Base-by-base conservation (phyloP, 2,888 invertebrate species). In the Eupelmus urozonus region DNA sequence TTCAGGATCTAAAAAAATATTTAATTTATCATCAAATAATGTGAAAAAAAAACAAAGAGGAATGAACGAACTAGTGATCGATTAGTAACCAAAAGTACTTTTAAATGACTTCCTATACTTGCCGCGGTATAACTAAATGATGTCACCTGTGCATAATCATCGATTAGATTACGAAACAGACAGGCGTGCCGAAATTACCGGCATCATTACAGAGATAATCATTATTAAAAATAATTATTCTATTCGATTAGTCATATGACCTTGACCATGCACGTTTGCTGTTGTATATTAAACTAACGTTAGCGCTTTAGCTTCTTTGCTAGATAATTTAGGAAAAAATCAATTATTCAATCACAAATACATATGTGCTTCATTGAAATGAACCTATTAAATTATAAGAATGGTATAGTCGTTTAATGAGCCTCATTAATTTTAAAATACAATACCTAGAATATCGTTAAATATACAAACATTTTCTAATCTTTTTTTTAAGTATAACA, bases 161-260 rank as follows among this genome's bases (percentile, higher is more conserved):
- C 66, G 49, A 74, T 74, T 59, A 63, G 63, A 74, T 62, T 69
- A 55, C 57, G 55, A 69, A 78, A 66, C 55, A 45, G 59, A 18
- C 65, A 71, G 59, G 59, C 55, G 73, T 53, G 73, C 62, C 78
- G 73, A 73, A 63, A 67, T 72, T 72, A 55, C 42, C 27, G 27
- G 5, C 5, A 20, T 45, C 16, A n/a, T 42, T 73, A 65, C 20
- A 73, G 27, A 73, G 49, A 25, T 34, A 57, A 65, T 73, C 72
- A 57, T 74, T 66, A 74, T 66, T 66, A 74, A 66, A 49, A 49
- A 34, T 74, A 59, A 73, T 66, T 66, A 59, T 49, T 57, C 34
- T 34, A 25, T 57, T 49, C 55, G 69, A 51, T 76, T 69, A 69
- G 53, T 69, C 67, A 27, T 20, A 55, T 45, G 55, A 45, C 76